Conservation (phyloP, 2,797 vertebrate species). For the Coregonus ussuriensis region DNA sequence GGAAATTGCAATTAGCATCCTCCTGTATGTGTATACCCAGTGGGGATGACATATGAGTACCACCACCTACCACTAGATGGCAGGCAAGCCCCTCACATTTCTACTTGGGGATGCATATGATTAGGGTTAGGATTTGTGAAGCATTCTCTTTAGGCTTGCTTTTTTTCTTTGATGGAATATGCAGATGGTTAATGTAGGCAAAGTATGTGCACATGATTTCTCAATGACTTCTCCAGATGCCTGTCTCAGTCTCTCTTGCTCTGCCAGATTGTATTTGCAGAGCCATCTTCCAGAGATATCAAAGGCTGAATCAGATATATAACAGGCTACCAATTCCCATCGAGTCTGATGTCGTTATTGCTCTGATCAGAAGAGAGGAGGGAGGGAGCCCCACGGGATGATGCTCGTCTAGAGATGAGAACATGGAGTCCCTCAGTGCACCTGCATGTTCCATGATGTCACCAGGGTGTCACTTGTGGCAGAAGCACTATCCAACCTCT, state of each 20-base stretch:
- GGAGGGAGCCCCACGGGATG: background rate
- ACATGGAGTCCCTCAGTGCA: background rate
- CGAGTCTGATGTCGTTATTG: constrained; percentile 24
- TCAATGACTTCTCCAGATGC: constrained; percentile 58
- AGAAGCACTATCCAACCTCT: background rate
- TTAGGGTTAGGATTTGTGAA: constrained; percentile 11
- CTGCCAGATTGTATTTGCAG: constrained; percentile 28
- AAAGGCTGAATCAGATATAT: constrained; percentile 28
- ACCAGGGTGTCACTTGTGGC: background rate
- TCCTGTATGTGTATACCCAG: background rate
- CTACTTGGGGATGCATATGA: constrained; percentile 12
- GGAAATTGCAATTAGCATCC: constrained; percentile 23
- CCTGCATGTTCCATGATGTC: background rate
- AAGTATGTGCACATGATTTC: constrained; percentile 40
- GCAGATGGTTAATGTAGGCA: constrained; percentile 32
- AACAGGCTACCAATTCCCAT: constrained; percentile 31
- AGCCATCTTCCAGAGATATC: constrained; percentile 31
- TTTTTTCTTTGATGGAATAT: constrained; percentile 41
- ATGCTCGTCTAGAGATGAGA: background rate
- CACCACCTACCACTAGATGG: constrained; percentile 61
- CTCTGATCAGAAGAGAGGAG: constrained; percentile 8
- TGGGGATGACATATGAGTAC: constrained; percentile 15
- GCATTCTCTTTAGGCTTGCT: constrained; percentile 14
- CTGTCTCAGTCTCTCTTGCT: constrained; percentile 21
- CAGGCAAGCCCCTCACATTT: constrained; percentile 44